Base-by-base conservation (phyloP, 2,888 invertebrate species). In the Drosophila peninsularis region DNA sequence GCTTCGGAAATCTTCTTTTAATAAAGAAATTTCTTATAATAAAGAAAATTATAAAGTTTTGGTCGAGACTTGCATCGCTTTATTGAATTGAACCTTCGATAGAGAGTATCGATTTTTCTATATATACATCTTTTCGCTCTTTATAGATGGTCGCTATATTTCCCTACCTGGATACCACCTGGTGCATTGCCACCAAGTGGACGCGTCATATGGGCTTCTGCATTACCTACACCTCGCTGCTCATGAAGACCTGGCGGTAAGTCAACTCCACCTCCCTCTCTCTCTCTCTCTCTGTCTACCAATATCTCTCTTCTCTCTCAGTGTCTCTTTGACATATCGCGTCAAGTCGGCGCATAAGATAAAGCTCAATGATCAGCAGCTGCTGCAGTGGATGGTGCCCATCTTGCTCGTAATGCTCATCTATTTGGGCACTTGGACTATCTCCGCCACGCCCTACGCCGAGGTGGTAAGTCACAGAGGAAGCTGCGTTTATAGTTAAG, bases 201-300 rank as follows among this genome's bases (percentile, higher is more conserved):
- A 96, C 97, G 1, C 94, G 98, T 6, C 98, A 98, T 93, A 94
- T 98, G 93, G 98, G 98, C 2, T 98, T 98, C 91, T 97, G 97
- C 90, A 95, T 98, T 67, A 97, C 98, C 2, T 98, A 98, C 91
- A 98, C 98, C 11, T 97, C 98, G 10, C 93, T 98, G 45, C 94
- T 98, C 5, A 96, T 98, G 96, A 98, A 98, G 93, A 98, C 98
- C 13, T 98, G 98, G 98, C 95, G 98, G 97, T 97, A 92, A 93
- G 86, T 75, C 45, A 5, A 14, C 19, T 27, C 9, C 2, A 4
- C 14, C 14, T 17, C 11, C 17, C 17, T 5, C 39, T 3, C 17
- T 11, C 19, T 32, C 14, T 17, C 5, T 24, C 13, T 17, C 13
- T 57, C 10, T 3, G 4, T 5, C 10, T 27, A 3, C 11, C 24